Evolutionary conservation across 53 echinoderm and acorn worm genomes (phyloP).

Genomic region (Patiria pectinifera): DNA sequence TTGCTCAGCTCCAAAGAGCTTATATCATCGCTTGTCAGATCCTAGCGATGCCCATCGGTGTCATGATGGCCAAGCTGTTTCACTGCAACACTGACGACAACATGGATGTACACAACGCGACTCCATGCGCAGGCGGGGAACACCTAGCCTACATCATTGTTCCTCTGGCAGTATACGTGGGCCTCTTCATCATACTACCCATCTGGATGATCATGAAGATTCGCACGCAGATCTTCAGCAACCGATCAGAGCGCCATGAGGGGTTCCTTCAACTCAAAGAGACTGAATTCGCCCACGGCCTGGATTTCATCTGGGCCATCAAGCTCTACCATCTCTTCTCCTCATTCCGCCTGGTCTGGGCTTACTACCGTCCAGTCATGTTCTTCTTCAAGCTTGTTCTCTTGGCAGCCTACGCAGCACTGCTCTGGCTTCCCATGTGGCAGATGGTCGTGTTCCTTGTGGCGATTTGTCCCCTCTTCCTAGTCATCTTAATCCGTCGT

Average conservation of each 20-base stretch:
- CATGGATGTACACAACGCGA: constrained; percentile 95
- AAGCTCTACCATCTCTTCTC: constrained; percentile 96
- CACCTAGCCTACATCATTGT: constrained; percentile 86
- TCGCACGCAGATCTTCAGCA: constrained; percentile 84
- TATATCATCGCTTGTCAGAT: constrained; percentile 82
- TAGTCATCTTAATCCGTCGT: constrained; percentile 79
- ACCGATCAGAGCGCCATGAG: constrained; percentile 88
- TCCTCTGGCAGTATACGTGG: constrained; percentile 71
- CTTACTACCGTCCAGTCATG: constrained; percentile 91
- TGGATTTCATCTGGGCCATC: constrained; percentile 92
- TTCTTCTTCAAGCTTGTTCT: constrained; percentile 85
- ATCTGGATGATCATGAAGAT: constrained; percentile 96
- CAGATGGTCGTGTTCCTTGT: constrained; percentile 78
- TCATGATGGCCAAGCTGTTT: constrained; percentile 83
- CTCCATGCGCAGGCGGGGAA: constrained; percentile 81
- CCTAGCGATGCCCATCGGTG: constrained; percentile 87
- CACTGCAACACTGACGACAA: constrained; percentile 87
- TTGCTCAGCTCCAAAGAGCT: constrained; percentile 83
- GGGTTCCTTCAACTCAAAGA: constrained; percentile 97
- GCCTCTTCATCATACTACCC: constrained; percentile 85
- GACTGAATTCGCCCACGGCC: constrained; percentile 85
- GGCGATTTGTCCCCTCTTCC: constrained; percentile 76
- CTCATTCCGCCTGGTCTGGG: constrained; percentile 95
- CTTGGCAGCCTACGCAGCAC: constrained; percentile 75
- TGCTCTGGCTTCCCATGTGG: constrained; percentile 82